A percentile compares a stretch with the other conserved stretches of the same genome.
Conservation (phyloP, 2,113 vertebrate species). For the Egretta garzetta region DNA sequence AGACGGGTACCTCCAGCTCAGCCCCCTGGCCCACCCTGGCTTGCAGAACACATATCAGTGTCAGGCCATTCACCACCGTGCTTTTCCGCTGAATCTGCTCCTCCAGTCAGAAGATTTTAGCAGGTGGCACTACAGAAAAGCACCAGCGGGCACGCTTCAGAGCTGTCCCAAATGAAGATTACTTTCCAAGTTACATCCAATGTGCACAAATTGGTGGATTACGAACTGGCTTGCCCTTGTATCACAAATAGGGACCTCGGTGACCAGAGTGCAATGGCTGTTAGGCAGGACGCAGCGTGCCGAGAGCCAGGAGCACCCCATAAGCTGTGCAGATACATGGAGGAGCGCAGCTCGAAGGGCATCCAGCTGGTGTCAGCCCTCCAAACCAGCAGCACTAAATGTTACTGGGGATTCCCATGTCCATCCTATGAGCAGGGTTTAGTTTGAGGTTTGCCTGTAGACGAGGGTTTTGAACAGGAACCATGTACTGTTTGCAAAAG, state of each 20-base stretch:
- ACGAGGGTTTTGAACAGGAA: background rate
- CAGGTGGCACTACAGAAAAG: background rate
- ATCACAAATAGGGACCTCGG: background rate
- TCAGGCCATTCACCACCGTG: background rate
- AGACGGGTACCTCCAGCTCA: background rate
- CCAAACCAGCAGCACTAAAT: background rate
- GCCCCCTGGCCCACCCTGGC: background rate
- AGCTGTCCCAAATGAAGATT: background rate
- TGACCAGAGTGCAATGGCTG: background rate
- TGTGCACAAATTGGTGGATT: background rate
- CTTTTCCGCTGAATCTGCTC: background rate
- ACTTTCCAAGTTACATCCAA: background rate
- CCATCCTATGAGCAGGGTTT: background rate
- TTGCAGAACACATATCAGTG: accelerated
- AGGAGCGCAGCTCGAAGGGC: background rate
- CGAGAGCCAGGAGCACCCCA: background rate
- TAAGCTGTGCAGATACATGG: accelerated
- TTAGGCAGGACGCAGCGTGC: background rate
- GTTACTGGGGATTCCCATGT: background rate
- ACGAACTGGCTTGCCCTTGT: accelerated
- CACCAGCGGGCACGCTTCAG: background rate
- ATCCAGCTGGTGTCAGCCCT: background rate
- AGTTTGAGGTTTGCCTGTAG: background rate
- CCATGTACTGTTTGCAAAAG: background rate
- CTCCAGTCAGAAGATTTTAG: background rate